Base-by-base conservation (phyloP, 2,113 vertebrate species). In the Heteronetta atricapilla region DNA sequence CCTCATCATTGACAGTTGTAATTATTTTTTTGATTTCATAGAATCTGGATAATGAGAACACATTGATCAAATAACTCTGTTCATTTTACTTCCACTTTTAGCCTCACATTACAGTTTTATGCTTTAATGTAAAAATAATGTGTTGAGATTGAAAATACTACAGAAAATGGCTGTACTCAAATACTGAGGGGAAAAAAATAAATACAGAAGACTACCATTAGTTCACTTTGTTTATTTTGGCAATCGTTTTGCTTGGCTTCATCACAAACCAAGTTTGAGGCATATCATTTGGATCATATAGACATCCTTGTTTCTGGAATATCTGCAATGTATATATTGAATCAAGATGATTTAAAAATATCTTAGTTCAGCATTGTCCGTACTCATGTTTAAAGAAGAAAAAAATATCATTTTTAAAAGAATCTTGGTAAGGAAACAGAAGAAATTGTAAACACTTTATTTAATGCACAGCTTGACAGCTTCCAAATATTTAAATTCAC, bases 141-240 rank as follows among this genome's bases (percentile, higher is more conserved):
- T 59, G 56, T 36, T 0, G 3, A 76, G n/a, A 40, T 18, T 63
- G 34, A 86, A 93, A 79, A 69, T 76, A 48, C 6, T 70, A 11
- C 17, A 64, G 38, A 70, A 84, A 77, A 73, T 29, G 5, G 1
- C 19, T 77, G 77, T 62, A 70, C 18, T 67, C 50, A 74, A 34
- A 42, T n/a, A 52, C 7, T 42, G 14, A 4, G 17, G 5, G 2
- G 6, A 50, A 70, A 46, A 60, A n/a, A 36, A 1, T 0, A 40
- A 50, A 26, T 64, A 38, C 48, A n/a, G 10, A 82, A 80, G n/a
- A 28, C 3, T 60, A 33, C 11, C 56, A 15, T 36, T 58, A n/a
- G 6, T 64, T 93, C 73, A 56, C 68, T 36, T 20, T 81, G 7
- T 46, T 9, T 11, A 25, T 26, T 64, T 85, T 40, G 6, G 1